phyloP scores from a whole-genome alignment of 2,797 vertebrate species.

The Cyprinodon diabolis region DNA sequence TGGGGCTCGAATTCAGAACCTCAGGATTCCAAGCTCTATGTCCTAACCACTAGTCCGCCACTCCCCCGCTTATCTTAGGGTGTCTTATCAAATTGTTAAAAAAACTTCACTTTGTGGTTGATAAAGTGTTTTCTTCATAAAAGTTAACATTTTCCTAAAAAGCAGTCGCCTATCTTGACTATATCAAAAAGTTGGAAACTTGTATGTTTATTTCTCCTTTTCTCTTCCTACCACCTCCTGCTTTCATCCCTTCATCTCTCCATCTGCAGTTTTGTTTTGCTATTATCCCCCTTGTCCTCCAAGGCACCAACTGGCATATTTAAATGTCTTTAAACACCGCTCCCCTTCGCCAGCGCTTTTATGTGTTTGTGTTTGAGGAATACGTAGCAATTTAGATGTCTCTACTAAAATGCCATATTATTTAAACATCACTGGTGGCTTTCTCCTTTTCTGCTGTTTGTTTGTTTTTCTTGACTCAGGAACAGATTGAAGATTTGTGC shows the following conservation, averaged over 20 bases:
- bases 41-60: too few relatives aligned
- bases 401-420: slow-evolving; percentile 70
- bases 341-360: slow-evolving; percentile 54
- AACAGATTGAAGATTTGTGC: slow-evolving; percentile 72
- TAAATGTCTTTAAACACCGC: slow-evolving; percentile 74
- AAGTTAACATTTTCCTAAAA: slow-evolving; percentile 28
- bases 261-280: slow-evolving; percentile 24
- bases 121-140: slow-evolving; percentile 38
- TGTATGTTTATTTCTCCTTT: slow-evolving; percentile 17
- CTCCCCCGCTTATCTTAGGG: too few relatives aligned
- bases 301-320: slow-evolving; percentile 62
- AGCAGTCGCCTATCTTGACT: slow-evolving; percentile 31
- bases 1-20: too few relatives aligned
- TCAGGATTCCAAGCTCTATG: too few relatives aligned
- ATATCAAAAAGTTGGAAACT: slow-evolving; percentile 23
- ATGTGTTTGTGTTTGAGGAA: slow-evolving; percentile 70
- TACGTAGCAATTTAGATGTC: slow-evolving; percentile 73
- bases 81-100: background rate
- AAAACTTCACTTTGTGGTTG: background rate
- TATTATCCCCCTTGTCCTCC: slow-evolving; percentile 42
- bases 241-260: slow-evolving; percentile 29
- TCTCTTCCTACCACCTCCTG: slow-evolving; percentile 11
- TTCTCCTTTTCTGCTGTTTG: slow-evolving; percentile 58
- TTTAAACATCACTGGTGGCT: slow-evolving; percentile 74
- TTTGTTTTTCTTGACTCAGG: slow-evolving; percentile 70